These are phyloP conservation scores for Oscheius sp. DNA, from an alignment of 2,888 invertebrate species.

Conservation along the genomic window DNA sequence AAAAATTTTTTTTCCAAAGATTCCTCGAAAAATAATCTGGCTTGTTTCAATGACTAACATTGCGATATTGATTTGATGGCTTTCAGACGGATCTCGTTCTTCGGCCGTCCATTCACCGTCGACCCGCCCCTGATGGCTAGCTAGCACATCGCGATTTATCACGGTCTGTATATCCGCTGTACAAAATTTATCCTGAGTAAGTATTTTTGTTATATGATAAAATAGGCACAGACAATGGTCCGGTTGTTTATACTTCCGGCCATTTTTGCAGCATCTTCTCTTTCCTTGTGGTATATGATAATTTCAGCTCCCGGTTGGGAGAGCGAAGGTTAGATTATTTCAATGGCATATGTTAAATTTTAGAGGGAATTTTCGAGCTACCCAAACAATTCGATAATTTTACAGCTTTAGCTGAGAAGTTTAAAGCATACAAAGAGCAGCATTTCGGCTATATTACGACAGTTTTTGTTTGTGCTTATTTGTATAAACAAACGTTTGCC, in stretches of 20 bases:
- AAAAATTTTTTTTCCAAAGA: too few relatives aligned
- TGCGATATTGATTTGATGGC: slow-evolving; percentile 24
- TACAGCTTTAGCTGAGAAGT: slow-evolving; percentile 65
- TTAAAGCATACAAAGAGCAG: slow-evolving; percentile 73
- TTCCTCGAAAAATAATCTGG: too few relatives aligned
- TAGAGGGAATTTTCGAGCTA: slow-evolving; percentile 61
- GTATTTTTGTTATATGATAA: not conserved
- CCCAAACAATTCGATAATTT: slow-evolving; percentile 69
- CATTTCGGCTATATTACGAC: slow-evolving; percentile 74
- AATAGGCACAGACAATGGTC: slow-evolving; percentile 12
- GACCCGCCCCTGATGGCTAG: slow-evolving; percentile 30
- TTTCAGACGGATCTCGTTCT: slow-evolving; percentile 29
- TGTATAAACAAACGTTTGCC: slow-evolving; percentile 78
- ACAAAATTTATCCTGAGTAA: slow-evolving; percentile 18
- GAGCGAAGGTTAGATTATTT: slow-evolving; percentile 39
- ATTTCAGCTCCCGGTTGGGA: slow-evolving; percentile 67
- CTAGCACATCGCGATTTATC: slow-evolving; percentile 26
- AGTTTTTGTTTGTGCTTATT: slow-evolving; percentile 75
- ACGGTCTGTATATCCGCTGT: slow-evolving; percentile 13
- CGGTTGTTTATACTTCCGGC: slow-evolving; percentile 67
- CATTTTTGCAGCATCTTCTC: slow-evolving; percentile 64
- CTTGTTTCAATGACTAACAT: slow-evolving; percentile 24
- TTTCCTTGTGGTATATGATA: slow-evolving; percentile 66
- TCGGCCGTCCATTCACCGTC: slow-evolving; percentile 28
- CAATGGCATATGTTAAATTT: slow-evolving; percentile 9